Evolutionary conservation across 2,797 vertebrate genomes (phyloP), one percentile per base, ranked within the genome.

Genomic region (Phoeniculus purpureus): DNA sequence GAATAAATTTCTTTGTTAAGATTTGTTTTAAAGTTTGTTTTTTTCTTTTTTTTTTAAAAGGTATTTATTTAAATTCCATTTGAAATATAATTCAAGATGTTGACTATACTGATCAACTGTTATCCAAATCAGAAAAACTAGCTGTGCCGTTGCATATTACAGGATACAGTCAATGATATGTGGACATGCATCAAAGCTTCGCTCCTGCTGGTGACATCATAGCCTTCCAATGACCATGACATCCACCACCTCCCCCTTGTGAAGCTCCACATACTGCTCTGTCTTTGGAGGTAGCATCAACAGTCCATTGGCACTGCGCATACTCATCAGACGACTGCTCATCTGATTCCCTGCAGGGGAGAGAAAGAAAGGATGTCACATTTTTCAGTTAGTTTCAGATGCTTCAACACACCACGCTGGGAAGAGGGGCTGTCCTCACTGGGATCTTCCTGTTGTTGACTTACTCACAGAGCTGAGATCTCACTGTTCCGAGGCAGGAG

Each of bases 91-190:
- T 99, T 99, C 99, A 98, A 99, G 99, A 98, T 98, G 98, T 98
- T 98, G 99, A 99, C 99, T 99, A 99, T 98, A 99, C 98, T 99
- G 97, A 98, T 99, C 98, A 98, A 99, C 98, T 98, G 97, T 99
- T 98, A 98, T 98, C 98, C 98, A 98, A 99, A 99, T 99, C 98
- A 98, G 97, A 99, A 99, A 99, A 99, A 99, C 99, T 99, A 99
- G 99, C 99, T 99, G 99, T 99, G 99, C 99, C 98, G 95, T 99
- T 99, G 99, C 99, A 99, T 99, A 99, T 99, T 99, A 99, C 98
- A 98, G 99, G 98, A 99, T 99, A 98, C 97, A 99, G 98, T 99
- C 98, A 99, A 98, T 99, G 98, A 99, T 98, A 99, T 98, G 99
- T 99, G 98, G 98, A 99, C 99, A 99, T 99, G 99, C 99, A 99